These are phyloP conservation scores for Larimichthys polyactis DNA, from an alignment of 2,113 vertebrate genomes.

Conservation along the genomic window DNA sequence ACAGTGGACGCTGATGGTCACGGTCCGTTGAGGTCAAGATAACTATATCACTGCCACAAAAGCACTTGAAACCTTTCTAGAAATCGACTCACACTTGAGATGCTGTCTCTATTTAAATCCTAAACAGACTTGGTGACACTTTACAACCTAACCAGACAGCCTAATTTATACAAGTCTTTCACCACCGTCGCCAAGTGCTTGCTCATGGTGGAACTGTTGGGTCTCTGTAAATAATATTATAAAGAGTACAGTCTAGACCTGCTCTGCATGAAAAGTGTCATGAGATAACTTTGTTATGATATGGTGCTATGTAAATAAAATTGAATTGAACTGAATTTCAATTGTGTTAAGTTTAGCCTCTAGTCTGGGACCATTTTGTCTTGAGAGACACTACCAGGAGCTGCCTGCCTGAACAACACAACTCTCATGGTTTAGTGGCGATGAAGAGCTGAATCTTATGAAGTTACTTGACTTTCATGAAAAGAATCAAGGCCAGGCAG, in stretches of 20 bases:
- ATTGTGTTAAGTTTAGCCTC: neutral
- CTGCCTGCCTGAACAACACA: neutral
- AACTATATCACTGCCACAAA: neutral
- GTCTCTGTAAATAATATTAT: too few species aligned
- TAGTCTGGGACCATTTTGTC: neutral
- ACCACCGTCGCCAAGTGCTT: too few species aligned
- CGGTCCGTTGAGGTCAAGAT: neutral
- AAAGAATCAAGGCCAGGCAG: constrained; percentile 7
- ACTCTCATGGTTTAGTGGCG: neutral
- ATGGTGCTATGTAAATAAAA: too few species aligned
- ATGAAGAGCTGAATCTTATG: neutral
- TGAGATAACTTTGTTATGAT: too few species aligned
- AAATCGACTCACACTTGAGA: neutral
- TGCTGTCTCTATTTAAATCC: neutral
- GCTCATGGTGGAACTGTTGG: too few species aligned
- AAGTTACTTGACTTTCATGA: constrained; percentile 43
- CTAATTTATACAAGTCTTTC: neutral
- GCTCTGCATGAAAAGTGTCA: too few species aligned
- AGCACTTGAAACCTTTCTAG: too few species aligned
- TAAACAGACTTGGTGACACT: neutral
- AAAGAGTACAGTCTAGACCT: too few species aligned
- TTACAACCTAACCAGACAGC: neutral
- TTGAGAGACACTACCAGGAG: neutral
- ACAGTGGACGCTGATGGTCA: neutral
- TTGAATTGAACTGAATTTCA: neutral